phyloP scores from a whole-genome alignment of 2,888 invertebrate genomes.

The Phortica okadai region DNA sequence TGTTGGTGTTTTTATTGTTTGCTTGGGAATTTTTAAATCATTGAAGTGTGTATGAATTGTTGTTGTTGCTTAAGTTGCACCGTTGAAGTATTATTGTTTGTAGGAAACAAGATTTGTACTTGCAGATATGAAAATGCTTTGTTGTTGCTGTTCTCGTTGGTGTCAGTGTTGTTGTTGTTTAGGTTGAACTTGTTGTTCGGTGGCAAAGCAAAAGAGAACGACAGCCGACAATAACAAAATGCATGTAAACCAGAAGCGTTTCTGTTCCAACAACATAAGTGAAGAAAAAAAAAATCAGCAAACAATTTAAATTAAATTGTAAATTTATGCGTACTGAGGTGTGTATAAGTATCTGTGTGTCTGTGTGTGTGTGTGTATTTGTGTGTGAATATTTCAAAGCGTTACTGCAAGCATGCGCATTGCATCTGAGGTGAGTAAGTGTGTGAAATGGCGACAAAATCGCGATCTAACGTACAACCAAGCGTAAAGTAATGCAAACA shows the following conservation, averaged over 20 bases:
- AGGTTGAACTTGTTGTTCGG: slow-evolving; percentile 22
- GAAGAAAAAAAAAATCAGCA: slow-evolving; percentile 56
- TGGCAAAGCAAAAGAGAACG: background rate
- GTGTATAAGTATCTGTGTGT: background rate
- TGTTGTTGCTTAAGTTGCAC: slow-evolving; percentile 14
- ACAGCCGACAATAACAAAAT: background rate
- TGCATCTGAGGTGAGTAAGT: slow-evolving; percentile 53
- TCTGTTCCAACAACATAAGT: background rate
- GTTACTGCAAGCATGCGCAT: slow-evolving; percentile 56
- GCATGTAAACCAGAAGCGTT: background rate
- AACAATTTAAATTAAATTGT: slow-evolving; percentile 70
- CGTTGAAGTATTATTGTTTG: slow-evolving; percentile 22
- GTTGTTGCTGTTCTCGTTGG: background rate
- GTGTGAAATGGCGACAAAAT: slow-evolving; percentile 62
- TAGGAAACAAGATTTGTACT: slow-evolving; percentile 27
- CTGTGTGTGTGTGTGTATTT: too few species aligned
- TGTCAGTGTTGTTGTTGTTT: slow-evolving; percentile 5
- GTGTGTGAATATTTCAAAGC: slow-evolving; percentile 30
- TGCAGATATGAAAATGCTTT: slow-evolving; percentile 18
- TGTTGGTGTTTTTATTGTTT: slow-evolving; percentile 30
- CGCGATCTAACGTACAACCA: slow-evolving; percentile 8
- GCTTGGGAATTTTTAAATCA: slow-evolving; percentile 28
- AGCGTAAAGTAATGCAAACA: background rate
- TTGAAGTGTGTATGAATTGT: slow-evolving; percentile 1
- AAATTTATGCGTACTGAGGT: slow-evolving; percentile 64